These are phyloP conservation scores for Amblyopsis rosae DNA, from an alignment of 2,113 vertebrate species.

Conservation along the genomic window DNA sequence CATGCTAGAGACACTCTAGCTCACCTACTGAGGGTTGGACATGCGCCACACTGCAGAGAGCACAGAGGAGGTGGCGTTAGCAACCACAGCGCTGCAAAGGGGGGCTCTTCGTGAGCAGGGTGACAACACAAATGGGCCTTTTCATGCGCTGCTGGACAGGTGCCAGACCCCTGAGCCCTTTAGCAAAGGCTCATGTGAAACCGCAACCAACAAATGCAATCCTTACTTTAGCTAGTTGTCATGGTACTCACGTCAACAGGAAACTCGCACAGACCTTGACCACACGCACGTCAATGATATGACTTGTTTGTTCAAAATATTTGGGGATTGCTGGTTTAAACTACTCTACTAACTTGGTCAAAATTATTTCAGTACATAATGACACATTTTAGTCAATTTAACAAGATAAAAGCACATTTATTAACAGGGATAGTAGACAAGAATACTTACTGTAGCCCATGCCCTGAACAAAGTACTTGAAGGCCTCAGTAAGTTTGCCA, in stretches of 20 bases:
- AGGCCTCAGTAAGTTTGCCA: slow-evolving; percentile 81
- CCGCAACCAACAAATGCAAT: slow-evolving; percentile 43
- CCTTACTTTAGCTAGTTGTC: slow-evolving; percentile 27
- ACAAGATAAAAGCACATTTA: too few relatives aligned
- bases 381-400: neutral
- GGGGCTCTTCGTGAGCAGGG: slow-evolving; percentile 44
- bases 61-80: slow-evolving; percentile 67
- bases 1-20: slow-evolving; percentile 42
- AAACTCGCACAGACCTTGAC: slow-evolving; percentile 41
- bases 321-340: neutral
- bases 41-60: slow-evolving; percentile 61
- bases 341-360: neutral
- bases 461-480: slow-evolving; percentile 84
- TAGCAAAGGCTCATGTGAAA: slow-evolving; percentile 26
- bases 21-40: slow-evolving; percentile 68
- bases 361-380: too few relatives aligned
- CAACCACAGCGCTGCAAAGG: neutral
- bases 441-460: slow-evolving; percentile 83
- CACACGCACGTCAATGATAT: slow-evolving; percentile 50
- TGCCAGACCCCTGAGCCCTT: slow-evolving; percentile 19
- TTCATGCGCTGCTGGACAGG: slow-evolving; percentile 43
- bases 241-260: slow-evolving; percentile 63
- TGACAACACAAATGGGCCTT: slow-evolving; percentile 40
- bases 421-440: too few relatives aligned
- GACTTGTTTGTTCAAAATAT: slow-evolving; percentile 10